These are phyloP conservation scores for Dryas iulia DNA, from an alignment of 1,140 invertebrate genomes.

Conservation along the genomic window DNA sequence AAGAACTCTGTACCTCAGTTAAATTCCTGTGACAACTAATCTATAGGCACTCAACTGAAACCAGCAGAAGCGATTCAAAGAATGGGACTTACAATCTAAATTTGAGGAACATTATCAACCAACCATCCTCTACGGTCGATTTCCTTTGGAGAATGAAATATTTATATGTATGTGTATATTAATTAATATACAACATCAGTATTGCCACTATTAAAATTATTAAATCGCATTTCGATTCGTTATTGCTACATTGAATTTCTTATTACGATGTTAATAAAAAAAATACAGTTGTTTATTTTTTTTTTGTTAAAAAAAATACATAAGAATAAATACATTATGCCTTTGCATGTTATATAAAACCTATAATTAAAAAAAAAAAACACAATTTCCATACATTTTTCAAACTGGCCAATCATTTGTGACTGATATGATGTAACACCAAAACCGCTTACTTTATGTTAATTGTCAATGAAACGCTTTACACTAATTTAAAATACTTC, in stretches of 20 bases:
- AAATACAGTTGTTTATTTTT: not conserved
- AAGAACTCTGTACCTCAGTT: not conserved
- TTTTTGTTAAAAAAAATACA: not conserved
- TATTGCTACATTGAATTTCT: not conserved
- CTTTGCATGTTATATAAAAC: not conserved
- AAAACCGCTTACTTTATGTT: conserved; percentile 9
- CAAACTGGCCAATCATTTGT: conserved; percentile 26
- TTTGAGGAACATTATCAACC: conserved; percentile 10
- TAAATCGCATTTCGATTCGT: not conserved
- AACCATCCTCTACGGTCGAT: not conserved
- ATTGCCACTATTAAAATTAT: not conserved
- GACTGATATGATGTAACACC: conserved; percentile 28
- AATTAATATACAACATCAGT: not conserved
- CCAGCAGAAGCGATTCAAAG: not conserved
- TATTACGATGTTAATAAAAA: not conserved
- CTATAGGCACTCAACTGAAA: not conserved
- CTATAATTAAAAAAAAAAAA: not conserved
- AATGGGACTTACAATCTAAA: conserved; percentile 17
- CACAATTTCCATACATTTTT: not conserved
- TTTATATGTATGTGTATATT: conserved; percentile 1
- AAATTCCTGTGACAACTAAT: not conserved
- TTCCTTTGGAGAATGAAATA: not conserved
- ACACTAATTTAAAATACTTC: not conserved
- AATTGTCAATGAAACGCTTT: conserved; percentile 1
- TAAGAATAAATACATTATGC: conserved; percentile 1